A percentile compares a stretch with the other conserved stretches of the same genome.
Conservation (phyloP, 2,888 invertebrate species). For the Erebia epiphron region DNA sequence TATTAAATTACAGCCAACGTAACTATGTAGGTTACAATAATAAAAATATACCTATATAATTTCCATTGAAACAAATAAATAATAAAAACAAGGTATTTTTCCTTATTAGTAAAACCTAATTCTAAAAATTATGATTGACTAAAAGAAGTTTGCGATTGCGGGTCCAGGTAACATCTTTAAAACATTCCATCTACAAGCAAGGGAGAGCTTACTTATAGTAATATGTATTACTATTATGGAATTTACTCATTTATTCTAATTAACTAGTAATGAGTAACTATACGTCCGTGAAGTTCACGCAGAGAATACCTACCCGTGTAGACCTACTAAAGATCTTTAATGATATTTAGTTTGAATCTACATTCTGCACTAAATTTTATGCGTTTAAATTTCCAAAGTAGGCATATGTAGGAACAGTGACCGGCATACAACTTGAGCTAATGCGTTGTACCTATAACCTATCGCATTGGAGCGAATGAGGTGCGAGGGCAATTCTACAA, state of each 20-base stretch:
- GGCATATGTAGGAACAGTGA: too few species aligned
- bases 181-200: slow-evolving; percentile 79
- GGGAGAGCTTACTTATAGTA: slow-evolving; percentile 76
- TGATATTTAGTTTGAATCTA: background rate
- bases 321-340: background rate
- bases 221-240: slow-evolving; percentile 75
- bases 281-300: slow-evolving; percentile 57
- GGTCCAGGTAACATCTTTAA: slow-evolving; percentile 77
- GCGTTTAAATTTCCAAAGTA: too few species aligned
- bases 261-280: slow-evolving; percentile 74
- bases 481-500: too few species aligned
- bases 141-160: slow-evolving; percentile 71
- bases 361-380: background rate
- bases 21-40: slow-evolving; percentile 82
- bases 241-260: slow-evolving; percentile 78
- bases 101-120: slow-evolving; percentile 75
- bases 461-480: too few species aligned
- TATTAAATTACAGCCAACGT: slow-evolving; percentile 83
- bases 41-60: slow-evolving; percentile 83
- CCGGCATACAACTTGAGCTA: too few species aligned
- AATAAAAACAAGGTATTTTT: slow-evolving; percentile 81
- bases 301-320: slow-evolving; percentile 25
- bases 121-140: slow-evolving; percentile 79
- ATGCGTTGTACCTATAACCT: too few species aligned
- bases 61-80: slow-evolving; percentile 82